Base-by-base conservation (phyloP, 2,113 vertebrate species). In the Eublepharis macularius region DNA sequence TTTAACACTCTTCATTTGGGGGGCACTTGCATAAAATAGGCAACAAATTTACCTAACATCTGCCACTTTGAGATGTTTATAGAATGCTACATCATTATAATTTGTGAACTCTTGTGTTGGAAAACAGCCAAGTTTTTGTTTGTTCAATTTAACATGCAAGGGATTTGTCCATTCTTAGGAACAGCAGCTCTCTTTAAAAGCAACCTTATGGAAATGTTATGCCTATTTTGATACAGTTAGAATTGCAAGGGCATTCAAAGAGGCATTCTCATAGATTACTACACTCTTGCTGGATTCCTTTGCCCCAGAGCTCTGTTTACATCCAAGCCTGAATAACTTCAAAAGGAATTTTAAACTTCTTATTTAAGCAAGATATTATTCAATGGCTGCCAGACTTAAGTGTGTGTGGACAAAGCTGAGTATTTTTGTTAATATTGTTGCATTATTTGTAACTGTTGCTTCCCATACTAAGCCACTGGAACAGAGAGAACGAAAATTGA, bases 1-100 rank as follows among this genome's bases (percentile, higher is more conserved):
- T 93, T 92, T 90, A 87, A 91, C 91, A 80, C 32, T 70, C 91
- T 89, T 92, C 86, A 36, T 45, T 36, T 63, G 60, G 47, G 51
- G 17, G 60, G 21, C 34, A 49, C 6, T 69, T 54, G n/a, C 69
- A 83, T n/a, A 89, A 87, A 89, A 57, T 57, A 76, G 92, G 81
- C 26, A 91, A 85, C 19, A 87, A 86, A 36, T 41, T 75, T 24
- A 80, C 51, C 76, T 54, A 51, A 1, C 21, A 43, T 81, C 14
- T 72, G 87, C 68, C 73, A 12, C 17, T 84, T 82, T 43, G 78
- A 70, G 34, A 60, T 79, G 85, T 57, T 63, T 88, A 68, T 75
- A 86, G 16, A 51, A 43, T 14, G 68, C 34, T 57, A 57, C 70
- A 14, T 24, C 10, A 60, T 19, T 60, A 34, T 12, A 63, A 47